These are phyloP conservation scores for Platygyra sinensis DNA, from an alignment of 64 coral and sea anemone genomes.

Conservation along the genomic window DNA sequence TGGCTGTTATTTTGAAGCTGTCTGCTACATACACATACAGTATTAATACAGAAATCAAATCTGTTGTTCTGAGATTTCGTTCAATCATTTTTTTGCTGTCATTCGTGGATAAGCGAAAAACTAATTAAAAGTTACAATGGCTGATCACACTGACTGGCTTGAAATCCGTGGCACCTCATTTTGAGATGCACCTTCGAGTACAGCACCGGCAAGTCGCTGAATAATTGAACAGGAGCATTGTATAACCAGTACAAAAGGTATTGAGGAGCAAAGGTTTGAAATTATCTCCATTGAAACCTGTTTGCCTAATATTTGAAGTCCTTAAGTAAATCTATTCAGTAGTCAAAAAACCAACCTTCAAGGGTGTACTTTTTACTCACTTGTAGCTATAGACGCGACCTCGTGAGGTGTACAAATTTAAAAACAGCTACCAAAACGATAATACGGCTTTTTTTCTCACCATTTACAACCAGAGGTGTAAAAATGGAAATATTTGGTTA, in stretches of 20 bases:
- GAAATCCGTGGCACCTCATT: not conserved
- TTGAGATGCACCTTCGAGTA: not conserved
- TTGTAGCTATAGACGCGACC: too few species aligned
- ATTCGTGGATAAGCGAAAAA: too few species aligned
- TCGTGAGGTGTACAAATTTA: too few species aligned
- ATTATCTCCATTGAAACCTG: not conserved
- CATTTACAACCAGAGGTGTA: too few species aligned
- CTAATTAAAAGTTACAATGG: not conserved
- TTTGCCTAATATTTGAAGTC: not conserved
- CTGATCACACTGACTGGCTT: not conserved
- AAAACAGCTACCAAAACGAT: too few species aligned
- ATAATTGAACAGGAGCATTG: constrained; percentile 41
- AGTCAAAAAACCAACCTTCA: too few species aligned
- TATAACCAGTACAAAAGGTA: not conserved
- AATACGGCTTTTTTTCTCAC: too few species aligned
- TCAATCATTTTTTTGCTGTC: not conserved
- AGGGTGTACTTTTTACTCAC: too few species aligned
- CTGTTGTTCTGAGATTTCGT: not conserved
- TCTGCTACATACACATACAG: constrained; percentile 1
- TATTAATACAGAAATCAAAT: constrained; percentile 19
- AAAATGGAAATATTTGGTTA: too few species aligned
- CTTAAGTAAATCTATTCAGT: too few species aligned
- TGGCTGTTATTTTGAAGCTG: not conserved
- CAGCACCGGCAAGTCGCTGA: constrained; percentile 40
- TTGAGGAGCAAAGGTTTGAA: not conserved